phyloP scores from a whole-genome alignment of 1,140 invertebrate species.

The Drosophila parvula region DNA sequence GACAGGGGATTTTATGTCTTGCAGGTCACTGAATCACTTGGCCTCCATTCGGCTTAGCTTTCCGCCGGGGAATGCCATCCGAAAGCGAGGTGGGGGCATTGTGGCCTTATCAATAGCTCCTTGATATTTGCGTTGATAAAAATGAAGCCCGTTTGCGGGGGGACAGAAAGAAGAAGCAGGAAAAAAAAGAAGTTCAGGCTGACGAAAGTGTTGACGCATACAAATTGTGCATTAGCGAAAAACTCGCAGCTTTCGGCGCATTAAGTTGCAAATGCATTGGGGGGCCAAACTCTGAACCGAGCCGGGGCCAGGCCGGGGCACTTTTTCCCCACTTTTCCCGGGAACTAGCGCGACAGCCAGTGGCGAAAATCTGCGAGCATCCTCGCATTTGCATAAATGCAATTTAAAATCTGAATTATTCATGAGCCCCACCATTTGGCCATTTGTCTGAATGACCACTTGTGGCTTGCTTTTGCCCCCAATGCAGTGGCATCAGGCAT shows the following conservation, averaged over 20 bases:
- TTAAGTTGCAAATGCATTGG: constrained; percentile 77
- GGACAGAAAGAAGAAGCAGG: background rate
- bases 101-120: constrained; percentile 53
- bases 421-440: constrained; percentile 79
- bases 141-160: constrained; percentile 35
- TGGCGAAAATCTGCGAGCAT: constrained; percentile 81
- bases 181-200: background rate
- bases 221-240: constrained; percentile 82
- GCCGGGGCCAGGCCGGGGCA: constrained; percentile 1
- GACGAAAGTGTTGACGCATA: constrained; percentile 81
- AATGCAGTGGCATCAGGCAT: constrained; percentile 8
- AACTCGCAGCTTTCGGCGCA: constrained; percentile 77
- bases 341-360: constrained; percentile 60
- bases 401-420: constrained; percentile 83
- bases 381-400: constrained; percentile 82
- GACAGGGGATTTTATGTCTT: constrained; percentile 60
- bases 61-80: background rate
- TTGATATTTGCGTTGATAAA: constrained; percentile 75
- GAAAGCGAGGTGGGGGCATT: background rate
- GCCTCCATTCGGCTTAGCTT: constrained; percentile 50
- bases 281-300: constrained; percentile 11
- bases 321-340: constrained; percentile 28
- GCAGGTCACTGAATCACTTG: constrained; percentile 78
- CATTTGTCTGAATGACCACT: constrained; percentile 83
- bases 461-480: constrained; percentile 72